phyloP scores from a whole-genome alignment of 2,888 invertebrate species.

The Drosophila neonasuta region DNA sequence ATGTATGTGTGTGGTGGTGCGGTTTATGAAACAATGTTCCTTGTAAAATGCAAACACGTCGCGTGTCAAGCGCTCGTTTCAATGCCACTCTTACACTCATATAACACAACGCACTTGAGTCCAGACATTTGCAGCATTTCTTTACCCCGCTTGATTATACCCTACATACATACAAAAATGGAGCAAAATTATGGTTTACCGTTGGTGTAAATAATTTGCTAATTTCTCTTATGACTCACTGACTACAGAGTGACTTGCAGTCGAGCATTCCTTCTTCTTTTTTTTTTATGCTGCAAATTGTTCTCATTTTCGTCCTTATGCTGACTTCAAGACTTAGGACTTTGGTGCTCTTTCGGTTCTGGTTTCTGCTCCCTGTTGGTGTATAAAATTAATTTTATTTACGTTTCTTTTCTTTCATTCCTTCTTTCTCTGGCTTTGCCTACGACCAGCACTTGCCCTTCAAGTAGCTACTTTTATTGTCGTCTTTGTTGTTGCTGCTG shows the following conservation, averaged over 20 bases:
- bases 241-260: neutral
- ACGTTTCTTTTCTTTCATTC: slow-evolving; percentile 42
- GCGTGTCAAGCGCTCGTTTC: slow-evolving; percentile 77
- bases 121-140: slow-evolving; percentile 75
- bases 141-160: slow-evolving; percentile 51
- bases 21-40: slow-evolving; percentile 70
- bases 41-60: slow-evolving; percentile 79
- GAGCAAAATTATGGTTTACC: neutral
- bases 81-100: slow-evolving; percentile 43
- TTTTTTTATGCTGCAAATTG: slow-evolving; percentile 17
- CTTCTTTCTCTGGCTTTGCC: slow-evolving; percentile 5
- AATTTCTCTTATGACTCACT: too few species aligned
- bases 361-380: slow-evolving; percentile 27
- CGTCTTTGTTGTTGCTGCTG: slow-evolving; percentile 26
- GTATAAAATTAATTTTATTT: slow-evolving; percentile 73
- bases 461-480: slow-evolving; percentile 72
- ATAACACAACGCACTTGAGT: slow-evolving; percentile 57
- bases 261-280: neutral
- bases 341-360: slow-evolving; percentile 16
- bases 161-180: neutral
- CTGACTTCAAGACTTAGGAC: slow-evolving; percentile 56
- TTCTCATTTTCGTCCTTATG: slow-evolving; percentile 37
- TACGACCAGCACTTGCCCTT: slow-evolving; percentile 51
- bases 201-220: too few species aligned
- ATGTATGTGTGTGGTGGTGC: slow-evolving; percentile 24